Percentiles rank a stretch among this genome's conserved stretches.
These are phyloP conservation scores for Cervus canadensis DNA, from an alignment of 2,113 vertebrate genomes.

Conservation along the genomic window DNA sequence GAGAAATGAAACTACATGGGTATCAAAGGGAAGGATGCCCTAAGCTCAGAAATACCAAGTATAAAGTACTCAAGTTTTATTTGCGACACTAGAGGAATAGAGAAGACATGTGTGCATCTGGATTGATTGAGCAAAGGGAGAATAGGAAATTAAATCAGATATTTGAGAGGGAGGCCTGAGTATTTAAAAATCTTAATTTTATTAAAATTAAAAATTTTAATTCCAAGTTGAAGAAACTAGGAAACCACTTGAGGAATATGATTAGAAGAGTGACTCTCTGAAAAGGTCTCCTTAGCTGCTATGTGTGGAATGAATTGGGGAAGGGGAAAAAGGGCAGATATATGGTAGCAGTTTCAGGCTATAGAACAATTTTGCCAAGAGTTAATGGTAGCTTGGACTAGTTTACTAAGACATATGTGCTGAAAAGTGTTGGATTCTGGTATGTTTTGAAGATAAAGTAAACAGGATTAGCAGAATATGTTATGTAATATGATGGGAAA, in stretches of 20 bases:
- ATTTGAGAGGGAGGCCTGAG: background rate
- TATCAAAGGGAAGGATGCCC: background rate
- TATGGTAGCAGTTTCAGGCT: background rate
- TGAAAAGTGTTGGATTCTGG: background rate
- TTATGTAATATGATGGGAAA: background rate
- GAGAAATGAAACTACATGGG: background rate
- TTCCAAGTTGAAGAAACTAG: background rate
- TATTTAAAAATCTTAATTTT: background rate
- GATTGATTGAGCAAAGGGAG: background rate
- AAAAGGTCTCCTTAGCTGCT: background rate
- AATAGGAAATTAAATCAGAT: background rate
- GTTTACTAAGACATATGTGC: background rate
- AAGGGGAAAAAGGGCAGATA: background rate
- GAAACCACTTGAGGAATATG: background rate
- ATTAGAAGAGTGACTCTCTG: background rate
- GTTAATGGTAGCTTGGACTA: background rate
- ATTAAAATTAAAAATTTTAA: background rate
- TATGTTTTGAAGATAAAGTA: background rate
- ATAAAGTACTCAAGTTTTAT: background rate
- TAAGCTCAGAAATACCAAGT: background rate
- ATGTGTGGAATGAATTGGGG: background rate
- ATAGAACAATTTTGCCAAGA: background rate
- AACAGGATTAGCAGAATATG: background rate
- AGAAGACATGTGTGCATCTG: background rate
- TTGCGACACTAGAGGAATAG: background rate